Evolutionary conservation across 2,888 invertebrate genomes (phyloP), one percentile per base, ranked within the genome.

Genomic region (Harpalus rufipes): DNA sequence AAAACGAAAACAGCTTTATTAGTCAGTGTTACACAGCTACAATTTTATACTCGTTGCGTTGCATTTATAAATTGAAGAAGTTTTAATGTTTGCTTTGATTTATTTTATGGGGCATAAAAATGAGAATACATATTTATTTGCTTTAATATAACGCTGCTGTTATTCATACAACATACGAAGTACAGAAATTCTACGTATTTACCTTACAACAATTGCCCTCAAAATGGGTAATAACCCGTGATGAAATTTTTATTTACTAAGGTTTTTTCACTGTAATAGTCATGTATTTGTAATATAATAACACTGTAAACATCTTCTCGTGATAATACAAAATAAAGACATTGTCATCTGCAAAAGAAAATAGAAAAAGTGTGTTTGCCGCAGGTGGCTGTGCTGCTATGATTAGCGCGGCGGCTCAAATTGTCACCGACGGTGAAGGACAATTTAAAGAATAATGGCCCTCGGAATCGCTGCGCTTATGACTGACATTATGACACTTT

Each of bases 401-500:
- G 41, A 74, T 74, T 74, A 74, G 72, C 44, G 18, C 10, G 18
- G 18, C 41, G 72, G 72, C 41, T 74, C 44, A 74, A 74, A 74
- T 74, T 74, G 72, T 74, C 72, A 74, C 16, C 68, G 12, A n/a
- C 44, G 44, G 7, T 74, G 72, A 74, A 74, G 72, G 44, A 74
- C 44, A 74, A 44, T 74, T 74, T 74, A 74, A 74, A 44, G 72
- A 74, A 74, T 74, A 68, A 39, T 32, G 68, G 32, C 39, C 39
- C 68, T 68, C 68, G 39, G 68, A 68, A 68, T n/a, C 68, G 39
- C 25, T 25, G 32, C n/a, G 7, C 32, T 32, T 32, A 32, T 63
- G 68, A 68, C 68, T 68, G 68, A 68, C 68, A 25, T 68, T 32
- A 39, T 68, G 68, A 68, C 68, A 68, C 25, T 68, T 68, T 68